Base-by-base conservation (phyloP, 2,888 invertebrate genomes). In the Dryomyza anilis region DNA sequence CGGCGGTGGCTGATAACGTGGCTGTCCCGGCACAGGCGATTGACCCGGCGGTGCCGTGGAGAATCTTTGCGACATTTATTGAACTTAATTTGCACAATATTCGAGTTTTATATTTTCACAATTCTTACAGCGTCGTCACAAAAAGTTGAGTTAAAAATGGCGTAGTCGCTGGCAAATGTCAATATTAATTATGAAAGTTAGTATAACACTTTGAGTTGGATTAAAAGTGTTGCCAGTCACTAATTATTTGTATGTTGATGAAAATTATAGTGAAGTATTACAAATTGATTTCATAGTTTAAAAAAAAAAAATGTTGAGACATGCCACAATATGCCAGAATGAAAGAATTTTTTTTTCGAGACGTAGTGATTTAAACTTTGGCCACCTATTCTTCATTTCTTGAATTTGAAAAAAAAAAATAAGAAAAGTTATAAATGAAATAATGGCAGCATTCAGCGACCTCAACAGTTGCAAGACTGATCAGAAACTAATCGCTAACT, bases 1-100 rank as follows among this genome's bases (percentile, higher is more conserved):
- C 14, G 61, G 80, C 10, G 81, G 81, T 23, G 74, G 69, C 69
- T 81, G 83, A 63, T 83, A 83, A 63, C 82, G 79, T 19, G 81
- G 77, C 64, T 80, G 81, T 46, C 78, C 80, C 43, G 82, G 75
- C 65, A 79, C 79, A 75, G 78, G 70, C 70, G 72, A 33, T 70
- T 71, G 68, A 50, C 76, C 70, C 69, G 72, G 66, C 30, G 73
- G 71, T 6, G 78, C 80, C 64, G 81, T 76, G 55, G 79, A 77
- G 72, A 81, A 81, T 57, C 81, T 74, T 74, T 81, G 81, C 30
- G 81, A 74, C 81, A 81, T 81, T 29, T 58, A 63, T 64, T 39
- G 8, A n/a, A 3, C 33, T 66, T 43, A 64, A 59, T 39, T 33
- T n/a, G 30, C 27, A 59, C 46, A 62, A 33, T 39, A 27, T 53